phyloP scores from a whole-genome alignment of 1,140 invertebrate genomes.

The Megalopta genalis region DNA sequence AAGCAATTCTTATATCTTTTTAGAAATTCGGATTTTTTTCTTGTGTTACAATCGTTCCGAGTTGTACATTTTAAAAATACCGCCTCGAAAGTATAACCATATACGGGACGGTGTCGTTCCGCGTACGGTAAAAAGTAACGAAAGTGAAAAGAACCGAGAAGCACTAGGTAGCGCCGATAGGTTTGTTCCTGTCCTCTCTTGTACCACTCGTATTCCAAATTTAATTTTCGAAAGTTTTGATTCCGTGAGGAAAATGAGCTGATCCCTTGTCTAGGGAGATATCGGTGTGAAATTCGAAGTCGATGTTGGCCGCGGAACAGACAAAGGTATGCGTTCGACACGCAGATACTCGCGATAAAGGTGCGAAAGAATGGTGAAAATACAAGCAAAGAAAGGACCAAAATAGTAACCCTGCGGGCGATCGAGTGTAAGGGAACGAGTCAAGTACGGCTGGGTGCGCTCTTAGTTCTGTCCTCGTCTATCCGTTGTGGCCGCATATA shows the following conservation, averaged over 20 bases:
- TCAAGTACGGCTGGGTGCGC: slow-evolving; percentile 33
- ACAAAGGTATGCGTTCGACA: slow-evolving; percentile 9
- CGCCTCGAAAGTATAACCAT: slow-evolving; percentile 32
- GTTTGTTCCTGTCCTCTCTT: slow-evolving; percentile 23
- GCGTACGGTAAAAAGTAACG: slow-evolving; percentile 20
- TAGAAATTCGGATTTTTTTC: not conserved
- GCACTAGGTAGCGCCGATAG: not conserved
- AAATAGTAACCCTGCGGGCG: slow-evolving; percentile 66
- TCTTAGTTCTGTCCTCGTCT: slow-evolving; percentile 44
- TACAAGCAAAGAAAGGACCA: slow-evolving; percentile 68
- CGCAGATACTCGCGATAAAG: slow-evolving; percentile 17
- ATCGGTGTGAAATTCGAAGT: slow-evolving; percentile 14
- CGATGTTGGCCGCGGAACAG: not conserved
- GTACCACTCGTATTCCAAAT: slow-evolving; percentile 48
- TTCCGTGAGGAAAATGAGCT: slow-evolving; percentile 26
- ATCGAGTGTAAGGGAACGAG: slow-evolving; percentile 46
- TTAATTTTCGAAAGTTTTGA: slow-evolving; percentile 52
- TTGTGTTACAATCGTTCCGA: not conserved
- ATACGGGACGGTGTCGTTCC: not conserved
- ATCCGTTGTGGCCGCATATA: not conserved
- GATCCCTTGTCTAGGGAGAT: slow-evolving; percentile 19
- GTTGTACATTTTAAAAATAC: slow-evolving; percentile 39
- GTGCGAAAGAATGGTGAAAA: slow-evolving; percentile 55
- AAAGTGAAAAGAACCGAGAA: slow-evolving; percentile 38
- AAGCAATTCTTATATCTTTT: not conserved